Evolutionary conservation across 53 echinoderm and acorn worm genomes (phyloP), one percentile per base, ranked within the genome.

Genomic region (Holothuria scabra): DNA sequence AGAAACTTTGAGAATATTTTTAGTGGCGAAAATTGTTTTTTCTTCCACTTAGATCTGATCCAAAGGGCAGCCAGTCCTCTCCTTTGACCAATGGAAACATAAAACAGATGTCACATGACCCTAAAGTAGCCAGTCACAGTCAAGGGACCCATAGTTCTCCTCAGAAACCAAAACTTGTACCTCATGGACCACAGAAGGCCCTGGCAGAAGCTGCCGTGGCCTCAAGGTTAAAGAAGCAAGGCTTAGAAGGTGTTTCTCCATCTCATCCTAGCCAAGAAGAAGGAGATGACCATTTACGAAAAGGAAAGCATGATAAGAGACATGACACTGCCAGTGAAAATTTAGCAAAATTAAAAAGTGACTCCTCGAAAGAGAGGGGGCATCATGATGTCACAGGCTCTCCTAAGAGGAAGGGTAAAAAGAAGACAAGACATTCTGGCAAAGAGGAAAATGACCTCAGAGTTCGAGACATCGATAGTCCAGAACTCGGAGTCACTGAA

Each of bases 181-280:
- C 11, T 44, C 72, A 44, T 52, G 52, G 52, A 52, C 49, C 72
- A 2, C 72, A 72, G 37, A 72, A 22, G 46, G 72, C 72, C n/a
- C 72, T 72, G 4, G 72, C 72, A 72, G 72, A 72, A 48, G 72
- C 72, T 72, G 72, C 72, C 1, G 48, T 44, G 72, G 72, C 72
- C 37, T 12, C 72, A 14, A 72, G 72, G 24, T 49, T 72, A 26
- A 72, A 72, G 72, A 72, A 72, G 10, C 59, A 25, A 25, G 65
- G 35, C 9, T 12, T 65, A 67, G 71, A 67, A 19, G 59, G 80
- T 49, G 20, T 56, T 44, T 1, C 87, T 60, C 38, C 56, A n/a
- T 16, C 52, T 49, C 48, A 46, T 74, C 38, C 35, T 33, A 24
- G 48, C 52, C 48, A 46, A 75, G 57, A 44, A 35, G 55, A 86